Percentiles rank a stretch among this genome's conserved stretches.
Conservation (phyloP, 2,113 vertebrate genomes). For the Onychostoma macrolepis region DNA sequence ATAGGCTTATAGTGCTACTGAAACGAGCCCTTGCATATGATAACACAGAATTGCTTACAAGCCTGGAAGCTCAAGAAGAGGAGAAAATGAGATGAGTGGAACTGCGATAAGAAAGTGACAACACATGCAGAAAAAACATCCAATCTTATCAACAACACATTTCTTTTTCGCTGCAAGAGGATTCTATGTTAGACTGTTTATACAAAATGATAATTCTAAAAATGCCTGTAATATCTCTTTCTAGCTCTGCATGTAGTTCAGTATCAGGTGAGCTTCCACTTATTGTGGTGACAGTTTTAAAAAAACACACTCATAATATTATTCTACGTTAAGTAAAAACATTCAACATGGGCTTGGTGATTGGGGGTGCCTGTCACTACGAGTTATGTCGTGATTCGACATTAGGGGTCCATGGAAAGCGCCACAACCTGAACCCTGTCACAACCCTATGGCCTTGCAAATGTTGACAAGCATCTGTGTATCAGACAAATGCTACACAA, state of each 20-base stretch:
- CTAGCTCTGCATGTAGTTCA: neutral
- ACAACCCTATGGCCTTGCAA: no score
- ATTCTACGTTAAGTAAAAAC: neutral
- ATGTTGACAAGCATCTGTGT: no score
- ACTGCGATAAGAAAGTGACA: slow-evolving; percentile 16
- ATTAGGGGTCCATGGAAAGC: no score
- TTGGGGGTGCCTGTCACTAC: neutral
- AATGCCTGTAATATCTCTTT: neutral
- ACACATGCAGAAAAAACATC: neutral
- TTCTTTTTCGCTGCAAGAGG: neutral
- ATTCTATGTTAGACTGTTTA: neutral
- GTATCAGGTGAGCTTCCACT: neutral
- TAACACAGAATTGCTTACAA: neutral
- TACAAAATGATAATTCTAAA: neutral
- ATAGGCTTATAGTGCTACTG: neutral
- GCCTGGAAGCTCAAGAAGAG: slow-evolving; percentile 5
- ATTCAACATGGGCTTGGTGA: neutral
- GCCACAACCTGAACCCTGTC: no score
- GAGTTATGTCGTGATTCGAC: no score
- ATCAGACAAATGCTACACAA: no score
- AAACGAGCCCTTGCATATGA: neutral
- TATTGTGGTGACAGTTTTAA: neutral
- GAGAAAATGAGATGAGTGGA: neutral
- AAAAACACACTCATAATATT: neutral
- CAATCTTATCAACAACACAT: neutral